Conservation (phyloP, 2,113 vertebrate genomes). For the cat (Felis catus) region F.catus_Fca126_mat1.0 CM031423.1:87020501-87021000, state of each 20-base stretch:
- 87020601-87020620: conserved; percentile 1
- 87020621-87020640: conserved; percentile 53
- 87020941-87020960: neutral
- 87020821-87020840: neutral
- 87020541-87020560: neutral
- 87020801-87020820: rapidly evolving
- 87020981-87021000: neutral
- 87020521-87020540: neutral
- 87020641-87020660: conserved; percentile 37
- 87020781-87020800: conserved; percentile 30
- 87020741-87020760: neutral
- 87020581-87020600: neutral
- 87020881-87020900: neutral
- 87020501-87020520: conserved; percentile 29
- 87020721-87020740: conserved; percentile 40
- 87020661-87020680: conserved; percentile 33
- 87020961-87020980: neutral
- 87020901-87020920: neutral
- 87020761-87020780: neutral
- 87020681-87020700: neutral
- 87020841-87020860: neutral
- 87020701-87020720: conserved; percentile 72
- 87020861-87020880: neutral
- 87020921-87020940: neutral
- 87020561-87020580: neutral